Evolutionary conservation across 1,140 invertebrate genomes (phyloP), one percentile per base, ranked within the genome.

Genomic region (Bilobella aurantiaca): DNA sequence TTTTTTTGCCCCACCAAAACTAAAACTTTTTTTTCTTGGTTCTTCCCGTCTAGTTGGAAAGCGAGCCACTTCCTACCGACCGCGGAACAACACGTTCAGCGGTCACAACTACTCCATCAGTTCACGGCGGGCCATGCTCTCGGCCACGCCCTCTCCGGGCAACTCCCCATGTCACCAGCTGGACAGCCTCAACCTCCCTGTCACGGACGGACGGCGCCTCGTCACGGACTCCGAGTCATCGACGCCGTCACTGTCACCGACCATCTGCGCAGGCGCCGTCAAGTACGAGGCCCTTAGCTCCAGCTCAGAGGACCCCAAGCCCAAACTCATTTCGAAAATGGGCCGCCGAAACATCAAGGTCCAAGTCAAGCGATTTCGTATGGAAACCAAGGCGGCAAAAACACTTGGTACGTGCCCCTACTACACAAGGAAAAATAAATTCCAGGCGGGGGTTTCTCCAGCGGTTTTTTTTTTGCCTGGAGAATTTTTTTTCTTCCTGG

Each of bases 361-460:
- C 47, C 88, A 83, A 78, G 88, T 90, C 30, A 90, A 88, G 75
- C 82, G 88, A 57, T 91, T 92, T 76, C 82, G 86, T 0, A 93
- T 91, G 85, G 92, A 96, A 77, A 91, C 90, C 0, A 95, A 95
- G 79, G 91, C 92, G 0, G 91, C 93, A 0, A 95, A 95, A 79
- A 96, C 93, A 0, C 79, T 96, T 31, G 93, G 89, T 73, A 73
- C 21, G 66, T 67, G 32, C 2, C 18, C 14, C n/a, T 42, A n/a
- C n/a, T n/a, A n/a, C n/a, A n/a, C n/a, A n/a, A n/a, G 37, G 14
- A 53, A 53, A 53, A 53, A 16, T 53, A 58, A 58, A 58, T 28
- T 58, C 29, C 29, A 58, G 23, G n/a, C n/a, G n/a, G n/a, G n/a
- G n/a, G n/a, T n/a, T n/a, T n/a, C n/a, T n/a, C n/a, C n/a, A n/a